phyloP scores from a whole-genome alignment of 2,888 invertebrate species.

The Malthinus seriepunctatus region DNA sequence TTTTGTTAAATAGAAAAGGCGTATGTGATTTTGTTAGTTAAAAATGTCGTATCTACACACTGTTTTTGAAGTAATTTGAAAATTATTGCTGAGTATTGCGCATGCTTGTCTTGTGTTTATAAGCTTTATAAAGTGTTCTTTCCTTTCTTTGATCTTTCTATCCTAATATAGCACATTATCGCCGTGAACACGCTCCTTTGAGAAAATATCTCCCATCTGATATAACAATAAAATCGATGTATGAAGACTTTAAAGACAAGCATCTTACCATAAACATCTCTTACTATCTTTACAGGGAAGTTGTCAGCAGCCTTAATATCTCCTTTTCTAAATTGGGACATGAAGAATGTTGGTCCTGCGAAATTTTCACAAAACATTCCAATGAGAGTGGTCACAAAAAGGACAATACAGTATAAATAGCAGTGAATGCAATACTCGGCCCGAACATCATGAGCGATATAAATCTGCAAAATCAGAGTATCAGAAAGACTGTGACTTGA shows the following conservation, averaged over 20 bases:
- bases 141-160: background rate
- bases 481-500: too few species aligned
- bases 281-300: slow-evolving; percentile 24
- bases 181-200: slow-evolving; percentile 24
- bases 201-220: slow-evolving; percentile 23
- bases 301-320: slow-evolving; percentile 26
- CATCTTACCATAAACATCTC: slow-evolving; percentile 19
- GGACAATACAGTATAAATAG: slow-evolving; percentile 8
- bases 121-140: background rate
- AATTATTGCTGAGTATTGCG: too few species aligned
- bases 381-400: slow-evolving; percentile 7
- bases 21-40: background rate
- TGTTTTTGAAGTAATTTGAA: background rate
- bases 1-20: background rate
- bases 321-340: slow-evolving; percentile 27
- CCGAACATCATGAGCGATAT: slow-evolving; percentile 6
- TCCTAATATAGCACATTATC: slow-evolving; percentile 27
- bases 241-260: slow-evolving; percentile 21
- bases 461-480: slow-evolving; percentile 12
- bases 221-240: slow-evolving; percentile 18
- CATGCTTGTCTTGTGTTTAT: background rate
- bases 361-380: slow-evolving; percentile 8
- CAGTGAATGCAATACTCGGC: slow-evolving; percentile 4
- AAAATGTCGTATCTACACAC: background rate
- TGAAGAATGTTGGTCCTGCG: slow-evolving; percentile 30